Percentiles rank a stretch among this genome's conserved stretches.
These are phyloP conservation scores for Acromyrmex charruanus DNA, from an alignment of 1,140 invertebrate species.

Conservation along the genomic window DNA sequence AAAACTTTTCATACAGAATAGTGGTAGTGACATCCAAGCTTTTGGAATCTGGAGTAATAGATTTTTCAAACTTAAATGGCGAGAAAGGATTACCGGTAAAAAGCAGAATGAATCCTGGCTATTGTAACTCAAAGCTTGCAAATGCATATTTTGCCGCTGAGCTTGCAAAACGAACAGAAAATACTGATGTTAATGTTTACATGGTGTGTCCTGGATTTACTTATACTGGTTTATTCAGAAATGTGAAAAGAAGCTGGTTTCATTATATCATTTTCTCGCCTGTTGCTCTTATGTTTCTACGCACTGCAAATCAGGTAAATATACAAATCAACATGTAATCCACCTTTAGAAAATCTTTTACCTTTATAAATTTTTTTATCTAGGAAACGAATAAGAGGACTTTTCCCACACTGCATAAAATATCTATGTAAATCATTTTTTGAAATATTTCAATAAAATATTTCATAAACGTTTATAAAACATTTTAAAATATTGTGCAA, in stretches of 20 bases:
- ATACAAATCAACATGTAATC: not conserved
- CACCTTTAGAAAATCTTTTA: no score
- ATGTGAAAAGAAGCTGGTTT: conserved; percentile 90
- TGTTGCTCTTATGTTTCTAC: conserved; percentile 90
- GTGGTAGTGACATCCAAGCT: conserved; percentile 88
- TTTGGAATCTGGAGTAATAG: conserved; percentile 89
- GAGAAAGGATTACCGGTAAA: conserved; percentile 86
- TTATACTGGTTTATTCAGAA: conserved; percentile 92
- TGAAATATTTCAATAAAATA: no score
- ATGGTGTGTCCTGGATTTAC: conserved; percentile 95
- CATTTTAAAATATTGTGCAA: no score
- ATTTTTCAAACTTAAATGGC: conserved; percentile 91
- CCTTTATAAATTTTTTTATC: no score
- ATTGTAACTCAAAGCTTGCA: conserved; percentile 93
- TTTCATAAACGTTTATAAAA: no score
- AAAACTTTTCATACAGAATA: conserved; percentile 83
- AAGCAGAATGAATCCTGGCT: conserved; percentile 89
- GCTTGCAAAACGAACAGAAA: conserved; percentile 88
- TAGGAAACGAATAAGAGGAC: no score
- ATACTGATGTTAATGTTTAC: conserved; percentile 90
- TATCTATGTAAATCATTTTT: no score
- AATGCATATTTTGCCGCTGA: conserved; percentile 91
- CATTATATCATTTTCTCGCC: conserved; percentile 91
- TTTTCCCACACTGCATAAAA: no score
- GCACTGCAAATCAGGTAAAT: conserved; percentile 91